These are phyloP conservation scores for Listronotus bonariensis DNA, from an alignment of 1,140 invertebrate genomes.

Conservation along the genomic window DNA sequence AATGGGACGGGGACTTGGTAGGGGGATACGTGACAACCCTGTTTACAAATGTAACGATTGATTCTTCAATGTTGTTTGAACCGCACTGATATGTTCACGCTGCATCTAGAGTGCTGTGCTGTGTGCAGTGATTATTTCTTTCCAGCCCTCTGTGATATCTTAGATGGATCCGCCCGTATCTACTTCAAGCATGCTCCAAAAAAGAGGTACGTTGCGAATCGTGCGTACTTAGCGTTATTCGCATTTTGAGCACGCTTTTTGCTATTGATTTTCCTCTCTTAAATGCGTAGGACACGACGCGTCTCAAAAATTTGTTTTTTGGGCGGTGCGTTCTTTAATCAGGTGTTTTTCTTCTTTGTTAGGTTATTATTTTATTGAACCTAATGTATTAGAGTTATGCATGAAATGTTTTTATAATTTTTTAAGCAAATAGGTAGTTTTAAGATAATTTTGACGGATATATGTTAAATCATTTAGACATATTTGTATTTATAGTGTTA, in stretches of 20 bases:
- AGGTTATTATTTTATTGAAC: not conserved
- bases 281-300: conserved; percentile 29
- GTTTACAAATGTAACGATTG: conserved; percentile 59
- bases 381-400: not conserved
- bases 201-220: conserved; percentile 23
- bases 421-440: too few relatives aligned
- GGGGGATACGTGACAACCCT: conserved; percentile 56
- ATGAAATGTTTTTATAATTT: not conserved
- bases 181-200: conserved; percentile 34
- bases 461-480: too few relatives aligned
- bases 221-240: conserved; percentile 32
- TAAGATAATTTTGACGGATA: too few relatives aligned
- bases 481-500: too few relatives aligned
- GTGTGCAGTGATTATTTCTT: conserved; percentile 12
- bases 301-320: conserved; percentile 29
- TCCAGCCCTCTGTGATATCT: conserved; percentile 6
- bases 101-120: conserved; percentile 22
- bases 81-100: conserved; percentile 51
- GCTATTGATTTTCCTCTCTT: conserved; percentile 32
- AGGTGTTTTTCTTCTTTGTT: conserved; percentile 1
- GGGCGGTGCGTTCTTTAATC: conserved; percentile 18
- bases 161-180: conserved; percentile 5
- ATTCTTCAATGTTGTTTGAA: conserved; percentile 58
- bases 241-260: conserved; percentile 36
- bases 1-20: conserved; percentile 56